A percentile compares a stretch with the other conserved stretches of the same genome.
Evolutionary conservation across 2,888 invertebrate genomes (phyloP).

Genomic region (Formica aserva): DNA sequence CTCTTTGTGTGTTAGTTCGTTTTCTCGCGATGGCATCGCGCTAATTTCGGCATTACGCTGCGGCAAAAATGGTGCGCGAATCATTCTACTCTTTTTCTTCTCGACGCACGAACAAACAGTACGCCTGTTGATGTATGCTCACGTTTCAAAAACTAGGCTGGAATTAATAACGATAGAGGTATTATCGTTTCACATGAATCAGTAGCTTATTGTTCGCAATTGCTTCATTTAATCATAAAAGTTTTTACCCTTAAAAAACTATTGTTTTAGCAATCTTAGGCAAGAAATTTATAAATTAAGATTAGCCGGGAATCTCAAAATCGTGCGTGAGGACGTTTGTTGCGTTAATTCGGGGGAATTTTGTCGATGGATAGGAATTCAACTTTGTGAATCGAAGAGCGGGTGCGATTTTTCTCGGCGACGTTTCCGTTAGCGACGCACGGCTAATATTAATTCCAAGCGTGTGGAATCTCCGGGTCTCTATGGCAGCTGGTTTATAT

Average conservation of each 20-base stretch:
- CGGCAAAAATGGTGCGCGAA: slow-evolving; percentile 72
- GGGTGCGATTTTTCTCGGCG: slow-evolving; percentile 60
- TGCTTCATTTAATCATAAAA: not conserved
- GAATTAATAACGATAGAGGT: not conserved
- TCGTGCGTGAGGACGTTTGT: not conserved
- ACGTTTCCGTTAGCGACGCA: slow-evolving; percentile 52
- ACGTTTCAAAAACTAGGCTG: not conserved
- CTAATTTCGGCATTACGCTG: slow-evolving; percentile 74
- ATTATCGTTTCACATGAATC: not conserved
- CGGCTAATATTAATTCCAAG: slow-evolving; percentile 77
- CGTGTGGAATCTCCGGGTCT: slow-evolving; percentile 76
- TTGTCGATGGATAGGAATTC: slow-evolving; percentile 58
- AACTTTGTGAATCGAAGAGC: slow-evolving; percentile 64
- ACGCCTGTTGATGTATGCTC: slow-evolving; percentile 14
- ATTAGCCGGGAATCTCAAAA: not conserved
- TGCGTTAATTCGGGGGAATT: slow-evolving; percentile 38
- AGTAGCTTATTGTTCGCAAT: not conserved
- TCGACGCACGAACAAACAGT: slow-evolving; percentile 53
- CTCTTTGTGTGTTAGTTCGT: slow-evolving; percentile 66
- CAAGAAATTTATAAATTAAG: not conserved
- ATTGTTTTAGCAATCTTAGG: too few species aligned
- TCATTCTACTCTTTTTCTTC: slow-evolving; percentile 10
- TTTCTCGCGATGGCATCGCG: slow-evolving; percentile 66
- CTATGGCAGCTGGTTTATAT: slow-evolving; percentile 74
- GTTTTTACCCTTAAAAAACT: not conserved